phyloP scores from a whole-genome alignment of 2,113 vertebrate species.

The Mesitornis unicolor region DNA sequence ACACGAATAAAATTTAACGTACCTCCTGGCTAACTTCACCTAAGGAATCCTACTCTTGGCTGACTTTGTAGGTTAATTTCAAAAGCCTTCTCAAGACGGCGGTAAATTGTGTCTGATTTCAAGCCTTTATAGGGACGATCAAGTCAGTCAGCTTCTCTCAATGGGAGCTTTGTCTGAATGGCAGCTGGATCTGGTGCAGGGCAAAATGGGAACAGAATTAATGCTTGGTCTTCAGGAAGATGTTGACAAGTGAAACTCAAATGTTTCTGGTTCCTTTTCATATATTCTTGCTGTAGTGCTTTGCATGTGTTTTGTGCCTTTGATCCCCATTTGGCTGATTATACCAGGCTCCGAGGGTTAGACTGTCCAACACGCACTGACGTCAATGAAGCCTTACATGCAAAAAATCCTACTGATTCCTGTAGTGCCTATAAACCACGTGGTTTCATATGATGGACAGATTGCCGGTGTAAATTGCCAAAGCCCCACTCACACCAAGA shows the following conservation, averaged over 20 bases:
- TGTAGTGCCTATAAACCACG: not conserved
- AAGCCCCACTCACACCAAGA: not conserved
- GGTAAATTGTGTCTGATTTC: not conserved
- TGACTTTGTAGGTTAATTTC: not conserved
- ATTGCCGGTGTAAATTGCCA: not conserved
- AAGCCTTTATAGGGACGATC: not conserved
- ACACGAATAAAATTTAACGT: not conserved
- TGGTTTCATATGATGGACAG: not conserved
- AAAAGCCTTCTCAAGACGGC: not conserved
- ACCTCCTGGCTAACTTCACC: not conserved
- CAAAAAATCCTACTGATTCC: not conserved
- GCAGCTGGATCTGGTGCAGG: not conserved
- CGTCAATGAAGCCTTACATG: not conserved
- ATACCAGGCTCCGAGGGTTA: not conserved
- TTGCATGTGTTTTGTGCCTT: slow-evolving; percentile 4
- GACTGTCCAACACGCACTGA: not conserved
- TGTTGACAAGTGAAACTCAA: slow-evolving; percentile 26
- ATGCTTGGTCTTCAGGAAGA: not conserved
- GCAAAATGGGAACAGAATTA: not conserved
- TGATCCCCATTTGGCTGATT: not conserved
- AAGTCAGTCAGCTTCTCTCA: not conserved
- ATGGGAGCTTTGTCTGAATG: not conserved
- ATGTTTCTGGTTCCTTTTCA: slow-evolving; percentile 23
- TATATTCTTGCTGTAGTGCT: not conserved
- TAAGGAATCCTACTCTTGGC: not conserved